Evolutionary conservation across 2,888 invertebrate genomes (phyloP), one percentile per base, ranked within the genome.

Genomic region (Melanotus villosus): DNA sequence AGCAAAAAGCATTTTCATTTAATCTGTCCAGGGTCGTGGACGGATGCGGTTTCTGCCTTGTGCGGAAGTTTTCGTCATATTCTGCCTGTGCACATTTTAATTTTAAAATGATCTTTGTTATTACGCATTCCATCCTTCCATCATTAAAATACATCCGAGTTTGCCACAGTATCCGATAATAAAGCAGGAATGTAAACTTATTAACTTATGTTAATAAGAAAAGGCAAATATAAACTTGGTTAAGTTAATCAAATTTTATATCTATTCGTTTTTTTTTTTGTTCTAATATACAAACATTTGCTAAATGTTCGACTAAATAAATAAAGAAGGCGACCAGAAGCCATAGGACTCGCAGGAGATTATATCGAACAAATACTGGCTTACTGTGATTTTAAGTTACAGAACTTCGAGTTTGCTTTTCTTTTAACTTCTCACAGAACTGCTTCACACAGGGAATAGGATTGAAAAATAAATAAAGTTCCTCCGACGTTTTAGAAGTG

Each of bases 401-500:
- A 52, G 47, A 62, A 62, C 47, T 52, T 62, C 12, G 16, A 18
- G 14, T 62, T 62, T 52, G 62, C 19, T 50, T 50, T 62, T 47
- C 62, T 62, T 50, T 50, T 50, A 52, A 50, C 36, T 47, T 52
- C 10, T 36, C 52, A 50, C 19, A 16, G 38, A 62, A 52, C 57
- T 32, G 14, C 36, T 62, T 47, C 62, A 38, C 52, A 50, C 26
- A 23, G 62, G 23, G 50, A 50, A 38, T 41, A 38, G 47, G 50
- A 62, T 62, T 62, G 50, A 47, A 62, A 62, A 62, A 62, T 60
- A 60, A 60, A 60, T 62, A 62, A 21, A 52, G 50, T 21, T 57
- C 21, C 23, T 47, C 26, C 19, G 26, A 47, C 12, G 12, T 19
- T 47, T 47, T 47, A 47, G 12, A 23, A 47, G 21, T 9, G 45